Conservation (phyloP, 2,113 vertebrate species). For the Anser cygnoides region DNA sequence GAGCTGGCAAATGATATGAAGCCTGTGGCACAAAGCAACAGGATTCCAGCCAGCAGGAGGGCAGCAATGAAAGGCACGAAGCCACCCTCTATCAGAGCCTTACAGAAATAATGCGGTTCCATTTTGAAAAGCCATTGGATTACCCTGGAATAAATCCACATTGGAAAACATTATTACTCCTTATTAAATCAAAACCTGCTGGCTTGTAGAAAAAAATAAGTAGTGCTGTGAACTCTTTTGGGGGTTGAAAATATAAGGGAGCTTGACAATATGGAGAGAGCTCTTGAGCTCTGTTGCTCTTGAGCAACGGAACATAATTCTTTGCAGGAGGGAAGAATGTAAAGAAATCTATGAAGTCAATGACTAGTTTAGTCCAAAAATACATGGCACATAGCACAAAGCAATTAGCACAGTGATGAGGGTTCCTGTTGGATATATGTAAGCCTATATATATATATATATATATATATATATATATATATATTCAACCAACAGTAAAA, state of each 20-base stretch:
- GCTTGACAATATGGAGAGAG: background rate
- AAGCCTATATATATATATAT: background rate
- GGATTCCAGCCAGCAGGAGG: background rate
- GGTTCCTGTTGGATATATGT: background rate
- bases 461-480: background rate
- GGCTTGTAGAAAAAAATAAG: background rate
- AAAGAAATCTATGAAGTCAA: constrained; percentile 23
- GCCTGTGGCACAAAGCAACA: background rate
- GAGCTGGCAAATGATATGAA: background rate
- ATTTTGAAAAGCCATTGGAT: background rate
- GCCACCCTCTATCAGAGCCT: background rate
- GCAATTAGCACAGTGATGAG: background rate
- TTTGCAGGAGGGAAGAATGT: background rate
- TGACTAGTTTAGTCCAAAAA: constrained; percentile 12
- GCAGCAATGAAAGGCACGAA: background rate
- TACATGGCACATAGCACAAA: background rate
- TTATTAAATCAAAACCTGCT: constrained; percentile 18
- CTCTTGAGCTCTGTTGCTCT: background rate
- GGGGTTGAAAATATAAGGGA: background rate
- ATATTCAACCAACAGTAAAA: background rate
- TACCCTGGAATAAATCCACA: background rate
- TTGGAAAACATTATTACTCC: background rate
- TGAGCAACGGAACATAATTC: constrained; percentile 7
- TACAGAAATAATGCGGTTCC: rapidly evolving
- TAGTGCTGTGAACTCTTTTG: background rate